Percentiles rank a stretch among this genome's conserved stretches.
Conservation (phyloP, 2,888 invertebrate genomes). For the Alviniconcha strummeri region DNA sequence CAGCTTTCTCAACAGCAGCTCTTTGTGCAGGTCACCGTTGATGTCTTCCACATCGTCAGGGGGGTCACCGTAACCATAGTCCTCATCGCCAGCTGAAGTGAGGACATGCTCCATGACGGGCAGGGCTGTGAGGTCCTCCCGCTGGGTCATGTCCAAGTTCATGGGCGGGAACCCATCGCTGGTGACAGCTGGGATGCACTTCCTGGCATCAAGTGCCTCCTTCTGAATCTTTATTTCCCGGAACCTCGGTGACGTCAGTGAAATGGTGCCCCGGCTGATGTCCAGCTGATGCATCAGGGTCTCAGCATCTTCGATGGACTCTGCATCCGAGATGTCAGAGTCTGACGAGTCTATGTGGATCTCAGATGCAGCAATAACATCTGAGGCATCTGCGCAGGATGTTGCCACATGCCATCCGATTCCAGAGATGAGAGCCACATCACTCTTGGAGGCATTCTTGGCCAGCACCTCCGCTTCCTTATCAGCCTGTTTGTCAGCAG, state of each 20-base stretch:
- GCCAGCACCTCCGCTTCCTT: slow-evolving; percentile 36
- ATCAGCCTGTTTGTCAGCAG: slow-evolving; percentile 40
- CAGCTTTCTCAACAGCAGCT: slow-evolving; percentile 52
- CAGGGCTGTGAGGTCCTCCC: background rate
- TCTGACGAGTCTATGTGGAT: slow-evolving; percentile 48
- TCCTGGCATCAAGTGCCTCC: background rate
- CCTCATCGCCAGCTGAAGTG: slow-evolving; percentile 19
- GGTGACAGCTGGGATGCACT: slow-evolving; percentile 42
- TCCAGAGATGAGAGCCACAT: slow-evolving; percentile 65
- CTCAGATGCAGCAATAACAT: slow-evolving; percentile 53
- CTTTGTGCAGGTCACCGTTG: slow-evolving; percentile 45
- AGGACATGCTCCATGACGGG: background rate
- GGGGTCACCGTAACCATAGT: slow-evolving; percentile 30
- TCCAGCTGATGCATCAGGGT: slow-evolving; percentile 18
- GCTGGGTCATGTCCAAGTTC: slow-evolving; percentile 62
- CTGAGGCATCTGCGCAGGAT: slow-evolving; percentile 58
- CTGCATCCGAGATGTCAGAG: slow-evolving; percentile 40
- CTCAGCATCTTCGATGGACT: slow-evolving; percentile 26
- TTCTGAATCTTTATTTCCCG: slow-evolving; percentile 49
- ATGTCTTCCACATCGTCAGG: slow-evolving; percentile 24
- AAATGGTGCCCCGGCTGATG: slow-evolving; percentile 21
- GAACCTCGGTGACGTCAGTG: slow-evolving; percentile 51
- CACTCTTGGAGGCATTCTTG: slow-evolving; percentile 52
- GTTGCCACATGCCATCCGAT: slow-evolving; percentile 68
- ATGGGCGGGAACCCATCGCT: slow-evolving; percentile 61